A percentile compares a stretch with the other conserved stretches of the same genome.
Evolutionary conservation across 1,140 invertebrate species (phyloP).

Genomic region (Nebria ingens): DNA sequence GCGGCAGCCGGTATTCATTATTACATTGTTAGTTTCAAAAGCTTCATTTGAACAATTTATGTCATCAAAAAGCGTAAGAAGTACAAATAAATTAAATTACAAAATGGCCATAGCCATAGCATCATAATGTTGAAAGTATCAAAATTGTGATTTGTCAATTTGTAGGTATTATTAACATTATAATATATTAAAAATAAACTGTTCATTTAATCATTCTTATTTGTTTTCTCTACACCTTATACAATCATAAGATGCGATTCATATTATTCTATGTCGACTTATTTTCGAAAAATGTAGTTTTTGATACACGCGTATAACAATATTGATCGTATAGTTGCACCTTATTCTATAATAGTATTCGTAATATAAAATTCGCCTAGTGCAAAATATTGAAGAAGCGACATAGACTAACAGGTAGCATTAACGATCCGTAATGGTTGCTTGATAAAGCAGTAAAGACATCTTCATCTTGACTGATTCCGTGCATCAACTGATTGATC

Average conservation of each 20-base stretch:
- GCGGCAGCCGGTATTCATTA: background rate
- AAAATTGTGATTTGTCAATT: slow-evolving; percentile 3
- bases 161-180: slow-evolving; percentile 8
- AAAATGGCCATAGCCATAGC: background rate
- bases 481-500: no score
- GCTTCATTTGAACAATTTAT: background rate
- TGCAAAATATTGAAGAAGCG: no score
- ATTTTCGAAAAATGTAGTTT: no score
- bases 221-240: background rate
- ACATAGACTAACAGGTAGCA: no score
- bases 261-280: no score
- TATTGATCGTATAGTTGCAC: no score
- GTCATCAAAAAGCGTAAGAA: background rate
- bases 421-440: no score
- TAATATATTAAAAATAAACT: background rate
- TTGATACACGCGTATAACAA: background rate
- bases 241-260: background rate
- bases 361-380: no score
- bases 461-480: no score
- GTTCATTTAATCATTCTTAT: background rate
- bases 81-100: background rate
- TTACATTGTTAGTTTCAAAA: background rate
- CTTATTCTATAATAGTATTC: no score
- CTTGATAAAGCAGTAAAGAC: no score
- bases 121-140: slow-evolving; percentile 6